Evolutionary conservation across 1,140 invertebrate species (phyloP).

Genomic region (Aradophagus sp.): DNA sequence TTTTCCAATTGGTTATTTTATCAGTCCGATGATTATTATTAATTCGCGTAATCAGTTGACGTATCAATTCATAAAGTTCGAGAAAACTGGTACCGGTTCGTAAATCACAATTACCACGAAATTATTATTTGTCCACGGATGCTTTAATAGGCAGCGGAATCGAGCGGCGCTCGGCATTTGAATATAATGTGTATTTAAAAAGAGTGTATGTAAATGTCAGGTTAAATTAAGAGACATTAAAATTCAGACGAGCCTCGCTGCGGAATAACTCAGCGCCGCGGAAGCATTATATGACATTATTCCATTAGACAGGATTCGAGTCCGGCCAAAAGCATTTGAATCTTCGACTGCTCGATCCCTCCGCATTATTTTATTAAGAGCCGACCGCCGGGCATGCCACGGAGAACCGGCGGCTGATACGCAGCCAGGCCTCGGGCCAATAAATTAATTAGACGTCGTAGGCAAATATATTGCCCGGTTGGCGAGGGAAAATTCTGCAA

Average conservation of each 20-base stretch:
- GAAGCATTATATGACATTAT: conserved; percentile 53
- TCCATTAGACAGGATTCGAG: conserved; percentile 44
- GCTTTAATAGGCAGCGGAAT: no score
- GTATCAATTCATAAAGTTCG: no score
- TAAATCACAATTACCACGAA: no score
- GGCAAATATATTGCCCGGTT: conserved; percentile 31
- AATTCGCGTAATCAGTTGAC: no score
- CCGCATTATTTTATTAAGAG: conserved; percentile 55
- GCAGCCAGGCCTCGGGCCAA: conserved; percentile 21
- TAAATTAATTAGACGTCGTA: conserved; percentile 49
- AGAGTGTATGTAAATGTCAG: conserved; percentile 48
- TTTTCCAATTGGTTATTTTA: no score
- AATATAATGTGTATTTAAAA: no score
- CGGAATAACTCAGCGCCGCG: conserved; percentile 46
- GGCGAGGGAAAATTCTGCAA: conserved; percentile 41
- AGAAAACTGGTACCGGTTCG: no score
- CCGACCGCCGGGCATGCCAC: conserved; percentile 20
- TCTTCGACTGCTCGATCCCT: conserved; percentile 44
- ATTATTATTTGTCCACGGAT: no score
- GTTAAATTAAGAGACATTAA: conserved; percentile 47
- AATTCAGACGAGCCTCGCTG: conserved; percentile 42
- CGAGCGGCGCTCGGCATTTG: no score
- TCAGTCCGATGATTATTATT: no score
- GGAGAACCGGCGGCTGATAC: conserved; percentile 32
- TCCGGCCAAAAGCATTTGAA: conserved; percentile 41